These are phyloP conservation scores for Falco punctatus DNA, from an alignment of 2,113 vertebrate genomes.

Conservation along the genomic window DNA sequence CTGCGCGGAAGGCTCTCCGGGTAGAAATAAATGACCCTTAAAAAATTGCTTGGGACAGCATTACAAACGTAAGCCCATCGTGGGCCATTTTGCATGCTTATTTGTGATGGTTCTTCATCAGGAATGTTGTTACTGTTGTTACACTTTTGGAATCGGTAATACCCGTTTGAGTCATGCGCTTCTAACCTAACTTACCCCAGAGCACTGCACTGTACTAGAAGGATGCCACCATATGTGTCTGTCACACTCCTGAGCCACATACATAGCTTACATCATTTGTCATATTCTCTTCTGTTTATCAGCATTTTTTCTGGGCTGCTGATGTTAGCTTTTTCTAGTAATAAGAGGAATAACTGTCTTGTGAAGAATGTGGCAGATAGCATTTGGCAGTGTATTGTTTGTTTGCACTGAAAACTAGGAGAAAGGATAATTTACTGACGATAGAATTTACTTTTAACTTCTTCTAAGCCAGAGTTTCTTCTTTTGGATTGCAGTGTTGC, in stretches of 20 bases:
- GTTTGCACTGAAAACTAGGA: not conserved
- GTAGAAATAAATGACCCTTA: conserved; percentile 68
- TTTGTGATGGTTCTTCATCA: not conserved
- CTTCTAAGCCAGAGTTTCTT: not conserved
- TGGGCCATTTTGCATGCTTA: conserved; percentile 9
- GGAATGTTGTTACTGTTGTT: not conserved
- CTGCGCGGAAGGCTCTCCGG: conserved; percentile 53
- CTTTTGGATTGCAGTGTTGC: not conserved
- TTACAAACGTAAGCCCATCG: not conserved
- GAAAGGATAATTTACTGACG: not conserved
- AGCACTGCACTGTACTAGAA: not conserved
- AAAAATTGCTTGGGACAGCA: conserved; percentile 63
- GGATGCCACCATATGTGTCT: not conserved
- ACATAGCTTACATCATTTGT: conserved; percentile 2
- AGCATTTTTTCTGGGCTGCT: conserved; percentile 55
- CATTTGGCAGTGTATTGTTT: not conserved
- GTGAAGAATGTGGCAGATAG: not conserved
- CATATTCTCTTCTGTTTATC: conserved; percentile 24
- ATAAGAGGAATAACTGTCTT: conserved; percentile 19
- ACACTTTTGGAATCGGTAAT: not conserved
- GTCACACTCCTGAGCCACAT: not conserved
- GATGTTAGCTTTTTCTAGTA: conserved; percentile 42
- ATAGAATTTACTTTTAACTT: conserved; percentile 1
- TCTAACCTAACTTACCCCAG: not conserved
- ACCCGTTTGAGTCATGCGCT: not conserved